Evolutionary conservation across 2,797 vertebrate genomes (phyloP).

Genomic region (Silurus aristotelis): DNA sequence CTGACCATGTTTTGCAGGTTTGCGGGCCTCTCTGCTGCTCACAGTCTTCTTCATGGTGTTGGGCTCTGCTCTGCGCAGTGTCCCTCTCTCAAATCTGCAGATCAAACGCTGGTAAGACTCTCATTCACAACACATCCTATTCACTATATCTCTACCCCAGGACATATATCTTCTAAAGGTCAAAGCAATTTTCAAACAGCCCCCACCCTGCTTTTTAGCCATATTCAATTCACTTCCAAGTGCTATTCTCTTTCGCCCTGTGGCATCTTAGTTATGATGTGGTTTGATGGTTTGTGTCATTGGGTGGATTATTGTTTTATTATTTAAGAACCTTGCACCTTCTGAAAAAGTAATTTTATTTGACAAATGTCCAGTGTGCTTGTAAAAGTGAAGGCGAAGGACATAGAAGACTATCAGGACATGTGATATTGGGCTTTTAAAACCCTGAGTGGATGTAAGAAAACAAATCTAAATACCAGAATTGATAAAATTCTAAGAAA

Average conservation of each 20-base stretch:
- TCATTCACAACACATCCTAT: not conserved
- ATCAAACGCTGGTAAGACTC: conserved; percentile 86
- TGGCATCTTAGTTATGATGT: conserved; percentile 13
- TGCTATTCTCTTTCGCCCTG: not conserved
- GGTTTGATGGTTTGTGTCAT: conserved; percentile 27
- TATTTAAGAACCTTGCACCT: conserved; percentile 12
- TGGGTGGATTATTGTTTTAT: conserved; percentile 10
- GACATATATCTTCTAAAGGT: conserved; percentile 26
- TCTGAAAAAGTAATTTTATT: conserved; percentile 26
- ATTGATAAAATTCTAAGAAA: not conserved
- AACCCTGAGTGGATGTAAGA: not conserved
- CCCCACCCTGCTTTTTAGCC: not conserved
- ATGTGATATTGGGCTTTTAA: not conserved
- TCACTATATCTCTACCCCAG: not conserved
- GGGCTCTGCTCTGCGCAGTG: conserved; percentile 83
- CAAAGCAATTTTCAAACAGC: conserved; percentile 25
- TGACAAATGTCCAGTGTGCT: not conserved
- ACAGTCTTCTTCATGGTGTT: conserved; percentile 88
- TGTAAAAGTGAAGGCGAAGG: conserved; percentile 15
- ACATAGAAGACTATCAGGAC: not conserved
- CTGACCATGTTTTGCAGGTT: conserved; percentile 71
- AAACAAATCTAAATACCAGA: not conserved
- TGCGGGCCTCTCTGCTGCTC: conserved; percentile 88
- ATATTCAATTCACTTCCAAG: conserved; percentile 26
- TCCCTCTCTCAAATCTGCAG: conserved; percentile 81